Base-by-base conservation (phyloP, 1,140 invertebrate species). In the Drosophila paulistorum region DNA sequence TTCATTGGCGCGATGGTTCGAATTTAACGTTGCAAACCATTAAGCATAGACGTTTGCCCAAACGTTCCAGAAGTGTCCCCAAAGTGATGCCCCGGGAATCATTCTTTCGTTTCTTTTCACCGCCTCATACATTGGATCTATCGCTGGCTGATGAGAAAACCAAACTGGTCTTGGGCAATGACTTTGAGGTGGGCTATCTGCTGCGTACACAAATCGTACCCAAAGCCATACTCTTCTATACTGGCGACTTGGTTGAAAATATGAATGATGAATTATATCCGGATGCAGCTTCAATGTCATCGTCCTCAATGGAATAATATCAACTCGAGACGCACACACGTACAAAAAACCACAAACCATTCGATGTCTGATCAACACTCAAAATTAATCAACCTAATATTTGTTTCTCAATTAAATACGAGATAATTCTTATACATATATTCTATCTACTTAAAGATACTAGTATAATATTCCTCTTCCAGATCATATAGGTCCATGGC, bases 51-150 rank as follows among this genome's bases (percentile, higher is more conserved):
- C 93, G 98, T 98, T 93, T 99, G 98, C 92, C 98, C 99, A 94
- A 96, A 96, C 3, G 94, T 95, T 68, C 97, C 97, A 64, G 95
- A 96, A 6, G 96, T 96, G 67, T 95, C 97, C 97, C 96, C n/a
- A 99, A 99, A 94, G 97, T 96, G 64, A 96, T 99, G 68, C 96
- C 96, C 74, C 96, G 96, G 58, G 96, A 97, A 89, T 99, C 98
- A 0, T 99, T 99, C 94, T 99, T 99, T 94, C 99, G 99, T 92
- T 99, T 99, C 94, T 99, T 99, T 93, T 95, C 94, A 71, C 98
- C 98, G 35, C 98, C 98, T 57, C 91, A 87, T 65, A 94, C 97
- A 41, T 92, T 97, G 64, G 87, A 90, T 30, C 95, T 97, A 81
- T 96, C 96, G 23, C 94, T 94, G 17, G 93, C 94, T 72, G 83